phyloP scores from a whole-genome alignment of 2,113 vertebrate species.

The Illadopsis cleaveri region DNA sequence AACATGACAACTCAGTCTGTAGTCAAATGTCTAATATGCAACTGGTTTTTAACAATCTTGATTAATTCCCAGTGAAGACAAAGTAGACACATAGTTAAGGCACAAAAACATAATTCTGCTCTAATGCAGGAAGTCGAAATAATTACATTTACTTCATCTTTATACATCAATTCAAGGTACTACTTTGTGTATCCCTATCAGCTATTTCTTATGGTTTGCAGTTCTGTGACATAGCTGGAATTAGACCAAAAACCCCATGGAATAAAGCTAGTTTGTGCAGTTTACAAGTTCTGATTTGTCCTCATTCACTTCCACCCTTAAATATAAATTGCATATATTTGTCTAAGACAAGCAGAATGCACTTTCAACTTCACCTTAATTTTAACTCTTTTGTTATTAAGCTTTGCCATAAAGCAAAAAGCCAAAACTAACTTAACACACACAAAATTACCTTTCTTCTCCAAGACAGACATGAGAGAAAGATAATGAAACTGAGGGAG shows the following conservation, averaged over 20 bases:
- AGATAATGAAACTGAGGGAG: background rate
- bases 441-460: background rate
- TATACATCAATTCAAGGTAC: background rate
- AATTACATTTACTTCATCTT: background rate
- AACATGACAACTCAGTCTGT: background rate
- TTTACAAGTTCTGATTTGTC: background rate
- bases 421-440: background rate
- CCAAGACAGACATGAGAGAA: background rate
- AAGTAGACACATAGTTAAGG: background rate
- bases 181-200: background rate
- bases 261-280: background rate
- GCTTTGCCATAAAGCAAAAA: background rate
- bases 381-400: background rate
- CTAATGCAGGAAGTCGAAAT: background rate
- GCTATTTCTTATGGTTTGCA: background rate
- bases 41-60: background rate
- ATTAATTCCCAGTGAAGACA: background rate
- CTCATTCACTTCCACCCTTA: background rate
- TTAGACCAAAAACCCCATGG: background rate
- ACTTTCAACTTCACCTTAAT: background rate
- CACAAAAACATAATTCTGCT: background rate
- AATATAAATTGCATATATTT: background rate
- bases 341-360: background rate
- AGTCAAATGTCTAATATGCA: background rate
- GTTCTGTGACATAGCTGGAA: background rate